Base-by-base conservation (phyloP, 2,888 invertebrate genomes). In the Carpatolechia fugitivella region DNA sequence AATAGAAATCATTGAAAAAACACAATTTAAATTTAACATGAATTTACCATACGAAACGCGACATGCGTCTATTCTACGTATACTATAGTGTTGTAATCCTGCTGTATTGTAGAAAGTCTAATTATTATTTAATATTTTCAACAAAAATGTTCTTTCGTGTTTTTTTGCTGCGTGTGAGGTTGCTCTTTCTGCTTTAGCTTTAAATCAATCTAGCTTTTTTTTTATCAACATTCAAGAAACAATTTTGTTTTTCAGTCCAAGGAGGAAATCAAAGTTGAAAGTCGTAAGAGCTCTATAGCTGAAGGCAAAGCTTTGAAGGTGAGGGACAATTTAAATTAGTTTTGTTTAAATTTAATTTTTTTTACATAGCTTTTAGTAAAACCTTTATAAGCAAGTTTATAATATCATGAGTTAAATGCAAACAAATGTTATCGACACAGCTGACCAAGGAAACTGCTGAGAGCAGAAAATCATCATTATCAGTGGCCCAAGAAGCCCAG, bases 371-470 rank as follows among this genome's bases (percentile, higher is more conserved):
- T n/a, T n/a, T n/a, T n/a, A n/a, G n/a, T n/a, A n/a, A n/a, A n/a
- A n/a, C n/a, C n/a, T n/a, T n/a, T n/a, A n/a, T n/a, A 24, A 24
- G 24, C 24, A 4, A 24, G 24, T 24, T 24, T 24, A n/a, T n/a
- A 24, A 24, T 24, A 24, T 24, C 24, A 24, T 24, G 24, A 24
- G 24, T 4, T 24, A 24, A 24, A 4, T 4, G 6, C 24, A 24
- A 24, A 24, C 6, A 3, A 6, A 4, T 24, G 3, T 24, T 24
- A 24, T 47, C 30, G 11, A 3, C 41, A 36, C 16, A 89, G 89
- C 64, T 89, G 35, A 89, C 89, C 56, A 87, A 89, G 55, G 90
- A 90, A 70, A 78, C 87, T 60, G 77, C 90, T 24, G 91, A 91
- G 62, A 89, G 87, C 67, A 85, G 90, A 70, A 90, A 90, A 54